Conservation (phyloP, 1,140 invertebrate species). For the Coptotermes formosanus region DNA sequence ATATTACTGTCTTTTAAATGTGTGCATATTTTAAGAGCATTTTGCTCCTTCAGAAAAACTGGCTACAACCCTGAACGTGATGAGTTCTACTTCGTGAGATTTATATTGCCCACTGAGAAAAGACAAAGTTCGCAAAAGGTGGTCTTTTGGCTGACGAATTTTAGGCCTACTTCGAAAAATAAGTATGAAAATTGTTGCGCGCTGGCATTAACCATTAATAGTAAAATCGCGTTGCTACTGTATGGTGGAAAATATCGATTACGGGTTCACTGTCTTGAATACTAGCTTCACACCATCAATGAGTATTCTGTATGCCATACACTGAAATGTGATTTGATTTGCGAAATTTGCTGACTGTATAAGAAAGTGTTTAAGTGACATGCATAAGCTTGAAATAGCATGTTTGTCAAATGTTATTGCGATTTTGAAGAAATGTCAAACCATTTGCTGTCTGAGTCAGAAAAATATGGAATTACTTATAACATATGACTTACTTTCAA, state of each 20-base stretch:
- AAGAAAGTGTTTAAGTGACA: neutral
- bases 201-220: neutral
- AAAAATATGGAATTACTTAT: slow-evolving; percentile 20
- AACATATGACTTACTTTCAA: slow-evolving; percentile 60
- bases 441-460: neutral
- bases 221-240: neutral
- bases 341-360: neutral
- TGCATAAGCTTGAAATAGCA: neutral
- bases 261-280: neutral
- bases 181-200: neutral
- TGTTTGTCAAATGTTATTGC: too few species aligned
- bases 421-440: too few species aligned
- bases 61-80: too few species aligned
- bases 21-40: too few species aligned
- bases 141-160: neutral
- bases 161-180: neutral
- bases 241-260: neutral
- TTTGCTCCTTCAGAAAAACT: too few species aligned
- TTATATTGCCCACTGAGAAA: too few species aligned
- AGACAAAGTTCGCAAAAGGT: too few species aligned
- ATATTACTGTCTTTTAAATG: too few species aligned
- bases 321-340: neutral
- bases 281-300: neutral
- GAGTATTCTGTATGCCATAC: neutral
- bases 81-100: too few species aligned